Base-by-base conservation (phyloP, 2,113 vertebrate genomes). In the Gyps fulvus region DNA sequence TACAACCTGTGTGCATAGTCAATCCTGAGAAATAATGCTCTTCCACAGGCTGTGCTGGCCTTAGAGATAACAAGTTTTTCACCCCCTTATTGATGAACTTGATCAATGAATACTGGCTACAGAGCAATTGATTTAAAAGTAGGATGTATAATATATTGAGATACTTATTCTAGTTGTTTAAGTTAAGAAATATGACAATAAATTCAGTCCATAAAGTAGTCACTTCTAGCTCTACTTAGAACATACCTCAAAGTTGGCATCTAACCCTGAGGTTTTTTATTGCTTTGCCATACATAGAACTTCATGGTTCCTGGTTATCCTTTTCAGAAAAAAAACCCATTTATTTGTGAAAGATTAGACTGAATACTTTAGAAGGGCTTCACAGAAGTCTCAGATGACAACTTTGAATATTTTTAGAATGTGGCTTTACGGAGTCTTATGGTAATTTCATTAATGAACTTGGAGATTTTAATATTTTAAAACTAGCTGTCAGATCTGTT, bases 161-260 rank as follows among this genome's bases (percentile, higher is more conserved):
- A 31, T 66, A 67, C 5, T 49, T 71, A 4, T 36, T 59, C 21
- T 45, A 54, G 31, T 57, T 72, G 12, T 57, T 69, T 42, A 83
- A 38, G 38, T 34, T 57, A 34, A 73, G 47, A 69, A 67, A n/a
- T n/a, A 47, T 1, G 7, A 16, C 23, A n/a, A 19, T 42, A 45
- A 45, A 74, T 42, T 72, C 38, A 26, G 15, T 58, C 55, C 14
- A 2, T 54, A 9, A 47, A 65, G 22, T 54, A 42, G 34, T 57
- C 7, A 31, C 8, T 85, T 50, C 11, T 73, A 42, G n/a, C 21
- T 70, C 58, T 69, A 1, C 11, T 82, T 79, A 54, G 59, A 83
- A 40, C 0, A 1, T 21, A 57, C 14, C 10, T 69, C 12, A 49
- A n/a, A 65, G 18, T 12, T 62, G 31, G 16, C 9, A 13, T 52